Evolutionary conservation across 1,140 invertebrate species (phyloP), one percentile per base, ranked within the genome.

Genomic region (Trichonephila clavipes): DNA sequence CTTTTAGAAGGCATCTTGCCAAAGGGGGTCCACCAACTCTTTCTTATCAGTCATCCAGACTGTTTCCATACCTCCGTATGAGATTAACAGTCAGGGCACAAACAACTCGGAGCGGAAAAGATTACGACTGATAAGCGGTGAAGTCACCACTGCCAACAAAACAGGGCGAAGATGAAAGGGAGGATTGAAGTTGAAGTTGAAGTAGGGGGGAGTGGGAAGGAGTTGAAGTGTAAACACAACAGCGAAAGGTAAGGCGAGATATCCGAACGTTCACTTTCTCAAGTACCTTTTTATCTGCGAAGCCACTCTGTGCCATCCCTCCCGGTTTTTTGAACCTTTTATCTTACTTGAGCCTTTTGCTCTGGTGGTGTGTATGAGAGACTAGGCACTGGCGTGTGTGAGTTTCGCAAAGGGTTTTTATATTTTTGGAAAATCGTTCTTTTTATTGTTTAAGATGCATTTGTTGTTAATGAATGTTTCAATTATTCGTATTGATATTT

Each of bases 161-260:
- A 69, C 64, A 21, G 10, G n/a, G 64, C 64, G 64, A 24, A 69
- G 64, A 77, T 40, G 69, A 34, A 34, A 34, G 69, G 28, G 69
- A 28, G 69, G 28, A 19, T 19, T 19, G 21, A n/a, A n/a, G 64
- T 12, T 28, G 64, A 69, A 28, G 64, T 28, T 34, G 21, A 69
- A 24, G 34, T 16, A 6, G 69, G 28, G 34, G 69, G 69, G 3
- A 28, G 69, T 1, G 69, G 10, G 16, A 77, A 77, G 24, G 82
- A 85, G 82, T 85, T 61, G 82, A 10, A 85, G 82, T 85, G 82
- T 85, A 85, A 85, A 85, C 82, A 85, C 82, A 85, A 85, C 82
- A 85, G 44, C 82, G 59, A 85, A 85, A 85, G 82, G 82, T 85
- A 85, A 85, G 82, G 82, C 44, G 21, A 24, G 82, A n/a, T 59